Evolutionary conservation across 1,140 invertebrate genomes (phyloP).

Genomic region (Bombus waltoni): DNA sequence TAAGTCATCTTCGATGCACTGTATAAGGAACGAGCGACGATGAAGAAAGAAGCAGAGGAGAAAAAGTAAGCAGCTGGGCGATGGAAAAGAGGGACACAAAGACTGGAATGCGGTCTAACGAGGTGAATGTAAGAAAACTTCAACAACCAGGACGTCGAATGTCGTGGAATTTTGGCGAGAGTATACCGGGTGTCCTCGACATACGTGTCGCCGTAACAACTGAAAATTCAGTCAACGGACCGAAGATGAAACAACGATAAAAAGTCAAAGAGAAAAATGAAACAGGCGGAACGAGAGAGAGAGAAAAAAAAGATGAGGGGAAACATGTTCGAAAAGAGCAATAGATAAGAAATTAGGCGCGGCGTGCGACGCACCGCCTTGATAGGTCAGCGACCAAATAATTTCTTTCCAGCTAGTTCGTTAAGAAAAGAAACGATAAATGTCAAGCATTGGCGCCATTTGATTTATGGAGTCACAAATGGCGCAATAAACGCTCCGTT

Average conservation of each 20-base stretch:
- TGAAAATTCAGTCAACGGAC: not conserved
- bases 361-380: conserved; percentile 39
- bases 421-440: not conserved
- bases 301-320: not conserved
- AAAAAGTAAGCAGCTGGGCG: conserved; percentile 58
- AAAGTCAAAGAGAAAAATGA: not conserved
- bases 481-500: conserved; percentile 52
- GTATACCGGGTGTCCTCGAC: conserved; percentile 72
- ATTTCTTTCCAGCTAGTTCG: conserved; percentile 23
- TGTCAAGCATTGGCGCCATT: conserved; percentile 53
- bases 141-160: conserved; percentile 54
- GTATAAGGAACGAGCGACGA: not conserved
- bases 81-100: conserved; percentile 67
- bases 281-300: not conserved
- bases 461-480: conserved; percentile 57
- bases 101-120: conserved; percentile 73
- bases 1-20: conserved; percentile 43
- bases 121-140: conserved; percentile 63
- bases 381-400: conserved; percentile 53
- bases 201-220: not conserved
- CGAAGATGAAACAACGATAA: not conserved
- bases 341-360: conserved; percentile 29
- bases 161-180: conserved; percentile 71
- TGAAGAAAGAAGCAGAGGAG: not conserved
- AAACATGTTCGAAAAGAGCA: conserved; percentile 20